phyloP scores from a whole-genome alignment of 2,888 invertebrate species.

The Alloscopus bannaensis region DNA sequence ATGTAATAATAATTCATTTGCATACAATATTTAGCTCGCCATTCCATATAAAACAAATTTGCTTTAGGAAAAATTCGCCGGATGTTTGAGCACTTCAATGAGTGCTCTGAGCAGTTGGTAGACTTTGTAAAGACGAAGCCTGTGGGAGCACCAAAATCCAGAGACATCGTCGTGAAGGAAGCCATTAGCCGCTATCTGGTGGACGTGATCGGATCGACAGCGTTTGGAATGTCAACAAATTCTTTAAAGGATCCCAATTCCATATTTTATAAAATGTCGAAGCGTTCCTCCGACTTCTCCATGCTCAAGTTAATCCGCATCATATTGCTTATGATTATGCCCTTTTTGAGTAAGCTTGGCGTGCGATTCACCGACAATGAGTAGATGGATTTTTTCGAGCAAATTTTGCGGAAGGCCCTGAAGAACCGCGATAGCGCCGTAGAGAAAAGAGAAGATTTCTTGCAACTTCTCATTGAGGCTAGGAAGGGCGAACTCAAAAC shows the following conservation, averaged over 20 bases:
- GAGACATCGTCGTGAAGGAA: slow-evolving; percentile 62
- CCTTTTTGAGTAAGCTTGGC: slow-evolving; percentile 45
- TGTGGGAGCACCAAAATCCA: slow-evolving; percentile 19
- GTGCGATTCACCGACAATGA: slow-evolving; percentile 39
- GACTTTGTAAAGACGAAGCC: slow-evolving; percentile 57
- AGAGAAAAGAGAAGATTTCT: slow-evolving; percentile 64
- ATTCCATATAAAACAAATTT: no score
- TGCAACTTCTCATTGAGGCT: slow-evolving; percentile 66
- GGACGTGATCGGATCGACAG: slow-evolving; percentile 75
- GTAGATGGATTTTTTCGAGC: slow-evolving; percentile 59
- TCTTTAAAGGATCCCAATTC: slow-evolving; percentile 73
- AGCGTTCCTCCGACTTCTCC: slow-evolving; percentile 53
- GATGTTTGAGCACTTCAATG: slow-evolving; percentile 68
- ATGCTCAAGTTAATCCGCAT: slow-evolving; percentile 24
- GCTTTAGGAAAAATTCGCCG: slow-evolving; percentile 64
- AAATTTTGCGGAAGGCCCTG: slow-evolving; percentile 53
- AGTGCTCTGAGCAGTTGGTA: slow-evolving; percentile 50
- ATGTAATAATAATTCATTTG: no score
- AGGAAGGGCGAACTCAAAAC: slow-evolving; percentile 53
- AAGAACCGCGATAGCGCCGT: slow-evolving; percentile 36
- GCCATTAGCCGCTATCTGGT: slow-evolving; percentile 70
- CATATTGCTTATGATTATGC: slow-evolving; percentile 16
- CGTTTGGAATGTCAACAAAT: slow-evolving; percentile 75
- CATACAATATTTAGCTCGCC: no score
- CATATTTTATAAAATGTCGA: slow-evolving; percentile 74